These are phyloP conservation scores for Diadema setosum DNA, from an alignment of 35 echinoderm and acorn worm species.

Conservation along the genomic window DNA sequence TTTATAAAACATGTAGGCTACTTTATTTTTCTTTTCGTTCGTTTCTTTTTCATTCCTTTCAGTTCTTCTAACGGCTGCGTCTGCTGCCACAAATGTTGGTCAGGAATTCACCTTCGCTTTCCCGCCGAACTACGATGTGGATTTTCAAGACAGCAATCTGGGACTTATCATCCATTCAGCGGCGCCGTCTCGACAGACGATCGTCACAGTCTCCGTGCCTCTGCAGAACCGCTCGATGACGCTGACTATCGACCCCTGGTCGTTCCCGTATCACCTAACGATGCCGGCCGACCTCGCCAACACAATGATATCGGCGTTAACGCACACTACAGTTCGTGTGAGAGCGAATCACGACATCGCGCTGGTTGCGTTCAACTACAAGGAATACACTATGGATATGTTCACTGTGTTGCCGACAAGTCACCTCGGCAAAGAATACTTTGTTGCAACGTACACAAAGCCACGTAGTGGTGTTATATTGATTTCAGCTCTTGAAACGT, in stretches of 20 bases:
- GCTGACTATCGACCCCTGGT: not conserved
- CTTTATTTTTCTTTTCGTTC: too few relatives aligned
- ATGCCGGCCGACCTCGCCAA: not conserved
- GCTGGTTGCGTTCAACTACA: not conserved
- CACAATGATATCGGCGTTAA: not conserved
- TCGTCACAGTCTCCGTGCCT: not conserved
- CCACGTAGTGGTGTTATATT: not conserved
- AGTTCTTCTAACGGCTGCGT: not conserved
- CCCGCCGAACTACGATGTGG: not conserved
- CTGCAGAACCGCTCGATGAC: not conserved
- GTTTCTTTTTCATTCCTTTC: not conserved
- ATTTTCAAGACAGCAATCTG: not conserved
- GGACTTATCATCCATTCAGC: not conserved
- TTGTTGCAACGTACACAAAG: not conserved
- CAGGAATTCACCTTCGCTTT: not conserved
- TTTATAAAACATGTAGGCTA: too few relatives aligned
- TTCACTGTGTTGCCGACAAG: conserved; percentile 7
- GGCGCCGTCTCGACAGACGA: not conserved
- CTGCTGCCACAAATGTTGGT: not conserved
- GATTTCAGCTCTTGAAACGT: not conserved
- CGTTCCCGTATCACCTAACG: not conserved
- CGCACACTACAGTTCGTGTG: not conserved
- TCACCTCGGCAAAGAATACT: not conserved
- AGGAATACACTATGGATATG: not conserved
- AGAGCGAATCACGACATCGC: not conserved